Evolutionary conservation across 2,797 vertebrate species (phyloP).

Genomic region (Coccyzus lansbergi): DNA sequence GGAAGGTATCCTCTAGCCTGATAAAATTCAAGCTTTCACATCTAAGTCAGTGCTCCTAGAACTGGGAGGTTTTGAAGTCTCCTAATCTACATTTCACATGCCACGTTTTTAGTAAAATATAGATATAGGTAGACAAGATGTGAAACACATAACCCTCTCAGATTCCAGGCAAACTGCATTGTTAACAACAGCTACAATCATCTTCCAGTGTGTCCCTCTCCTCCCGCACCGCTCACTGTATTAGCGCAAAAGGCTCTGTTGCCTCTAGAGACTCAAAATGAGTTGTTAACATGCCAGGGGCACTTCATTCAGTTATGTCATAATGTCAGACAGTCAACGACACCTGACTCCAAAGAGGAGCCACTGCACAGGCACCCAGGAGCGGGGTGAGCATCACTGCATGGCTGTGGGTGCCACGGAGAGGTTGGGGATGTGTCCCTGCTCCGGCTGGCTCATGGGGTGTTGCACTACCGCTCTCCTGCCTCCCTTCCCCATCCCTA

Average conservation of each 20-base stretch:
- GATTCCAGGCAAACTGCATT: background rate
- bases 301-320: background rate
- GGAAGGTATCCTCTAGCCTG: background rate
- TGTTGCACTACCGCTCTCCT: accelerated
- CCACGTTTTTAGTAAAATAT: background rate
- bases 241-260: background rate
- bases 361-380: accelerated
- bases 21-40: background rate
- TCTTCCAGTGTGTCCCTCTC: background rate
- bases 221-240: accelerated
- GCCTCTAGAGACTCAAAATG: background rate
- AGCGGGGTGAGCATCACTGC: accelerated
- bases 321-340: background rate
- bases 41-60: background rate
- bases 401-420: accelerated
- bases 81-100: background rate
- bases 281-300: background rate
- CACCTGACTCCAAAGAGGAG: background rate
- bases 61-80: background rate
- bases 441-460: accelerated
- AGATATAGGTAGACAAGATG: background rate
- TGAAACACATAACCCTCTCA: background rate
- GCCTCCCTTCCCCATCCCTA: background rate
- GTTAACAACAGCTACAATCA: background rate
- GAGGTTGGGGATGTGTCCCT: accelerated